A percentile compares a stretch with the other conserved stretches of the same genome.
Conservation (phyloP, 2,113 vertebrate species). For the Erinaceus europaeus region DNA sequence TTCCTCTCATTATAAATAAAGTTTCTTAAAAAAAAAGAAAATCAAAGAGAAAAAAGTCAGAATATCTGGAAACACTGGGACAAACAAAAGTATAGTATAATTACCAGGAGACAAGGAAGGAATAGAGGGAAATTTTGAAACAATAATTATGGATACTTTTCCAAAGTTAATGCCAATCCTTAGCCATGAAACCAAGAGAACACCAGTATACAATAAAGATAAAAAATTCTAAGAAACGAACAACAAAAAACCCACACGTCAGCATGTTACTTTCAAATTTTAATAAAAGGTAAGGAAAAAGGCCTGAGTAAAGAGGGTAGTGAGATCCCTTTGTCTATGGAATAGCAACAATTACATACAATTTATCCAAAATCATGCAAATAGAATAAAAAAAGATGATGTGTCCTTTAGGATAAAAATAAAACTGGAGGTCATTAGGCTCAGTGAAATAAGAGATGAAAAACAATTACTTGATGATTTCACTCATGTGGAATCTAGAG, state of each 20-base stretch:
- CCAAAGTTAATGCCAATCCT: background rate
- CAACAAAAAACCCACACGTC: no score
- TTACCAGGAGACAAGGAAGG: no score
- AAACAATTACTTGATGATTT: no score
- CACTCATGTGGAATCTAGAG: no score
- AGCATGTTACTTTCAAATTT: background rate
- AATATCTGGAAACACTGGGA: background rate
- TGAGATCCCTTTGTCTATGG: background rate
- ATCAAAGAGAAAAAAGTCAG: background rate
- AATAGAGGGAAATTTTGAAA: background rate
- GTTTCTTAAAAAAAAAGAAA: background rate
- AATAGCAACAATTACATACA: background rate
- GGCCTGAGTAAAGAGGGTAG: background rate
- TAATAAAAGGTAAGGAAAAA: background rate
- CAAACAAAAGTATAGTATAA: background rate
- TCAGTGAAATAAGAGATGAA: no score
- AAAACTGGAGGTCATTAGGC: no score
- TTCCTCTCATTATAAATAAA: no score
- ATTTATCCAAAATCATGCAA: background rate
- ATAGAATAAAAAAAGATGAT: no score
- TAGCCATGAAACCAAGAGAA: background rate
- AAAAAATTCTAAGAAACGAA: no score
- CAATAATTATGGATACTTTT: background rate
- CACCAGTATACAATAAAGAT: background rate
- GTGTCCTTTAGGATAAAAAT: no score